Evolutionary conservation across 2,113 vertebrate genomes (phyloP).

Genomic region (Apus apus): DNA sequence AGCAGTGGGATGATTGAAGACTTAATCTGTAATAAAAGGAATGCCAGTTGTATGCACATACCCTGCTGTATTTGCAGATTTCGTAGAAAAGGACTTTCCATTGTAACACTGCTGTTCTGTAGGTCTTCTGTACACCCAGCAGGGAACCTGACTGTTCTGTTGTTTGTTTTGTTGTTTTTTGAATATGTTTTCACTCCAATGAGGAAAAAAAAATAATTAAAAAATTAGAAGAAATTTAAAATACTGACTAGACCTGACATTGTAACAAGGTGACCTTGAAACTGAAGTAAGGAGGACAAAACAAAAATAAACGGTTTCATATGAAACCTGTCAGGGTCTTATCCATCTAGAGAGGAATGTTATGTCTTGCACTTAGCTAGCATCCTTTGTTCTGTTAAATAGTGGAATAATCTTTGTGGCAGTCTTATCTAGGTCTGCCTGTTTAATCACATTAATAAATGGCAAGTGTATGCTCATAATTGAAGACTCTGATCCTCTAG

Average conservation of each 20-base stretch:
- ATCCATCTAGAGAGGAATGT: background rate
- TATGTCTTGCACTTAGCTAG: background rate
- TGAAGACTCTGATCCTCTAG: slow-evolving; percentile 25
- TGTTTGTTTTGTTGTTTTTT: background rate
- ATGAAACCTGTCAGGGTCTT: background rate
- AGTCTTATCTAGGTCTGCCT: background rate
- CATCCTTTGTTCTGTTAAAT: slow-evolving; percentile 39
- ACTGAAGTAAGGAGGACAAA: background rate
- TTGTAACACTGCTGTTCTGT: background rate
- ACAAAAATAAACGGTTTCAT: background rate
- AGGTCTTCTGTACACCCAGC: background rate
- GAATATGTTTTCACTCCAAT: background rate
- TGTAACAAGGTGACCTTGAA: background rate
- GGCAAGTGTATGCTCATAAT: slow-evolving; percentile 25
- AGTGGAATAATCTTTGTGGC: slow-evolving; percentile 8
- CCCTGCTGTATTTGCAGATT: background rate
- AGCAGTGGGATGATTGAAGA: background rate
- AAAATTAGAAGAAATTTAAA: background rate
- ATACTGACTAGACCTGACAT: background rate
- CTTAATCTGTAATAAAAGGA: background rate
- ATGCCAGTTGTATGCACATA: background rate
- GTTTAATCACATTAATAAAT: slow-evolving; percentile 50
- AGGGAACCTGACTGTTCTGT: background rate
- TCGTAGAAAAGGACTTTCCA: background rate
- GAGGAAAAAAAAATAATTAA: background rate